phyloP scores from a whole-genome alignment of 2,113 vertebrate genomes.

The Carassius gibelio region DNA sequence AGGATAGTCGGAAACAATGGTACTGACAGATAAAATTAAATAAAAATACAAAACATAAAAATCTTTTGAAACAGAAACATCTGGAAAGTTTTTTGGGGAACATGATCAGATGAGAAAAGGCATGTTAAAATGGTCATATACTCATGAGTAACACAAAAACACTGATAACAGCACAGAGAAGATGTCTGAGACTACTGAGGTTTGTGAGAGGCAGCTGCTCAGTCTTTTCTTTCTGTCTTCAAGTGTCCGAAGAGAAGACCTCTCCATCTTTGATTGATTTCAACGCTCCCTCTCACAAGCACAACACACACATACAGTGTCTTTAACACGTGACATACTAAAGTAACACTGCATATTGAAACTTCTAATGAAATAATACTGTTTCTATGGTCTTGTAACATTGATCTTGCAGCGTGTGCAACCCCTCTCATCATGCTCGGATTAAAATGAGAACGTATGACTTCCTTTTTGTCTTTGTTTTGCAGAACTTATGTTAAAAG shows the following conservation, averaged over 20 bases:
- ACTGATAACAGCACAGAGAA: constrained; percentile 44
- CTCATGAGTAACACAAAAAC: constrained; percentile 34
- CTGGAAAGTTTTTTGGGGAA: constrained; percentile 14
- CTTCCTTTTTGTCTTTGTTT: constrained; percentile 30
- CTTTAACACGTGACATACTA: constrained; percentile 3
- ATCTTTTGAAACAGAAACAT: constrained; percentile 17
- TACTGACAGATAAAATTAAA: constrained; percentile 27
- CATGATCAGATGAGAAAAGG: constrained; percentile 12
- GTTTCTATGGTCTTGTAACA: constrained; percentile 41
- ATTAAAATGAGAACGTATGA: background rate
- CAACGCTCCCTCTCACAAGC: background rate
- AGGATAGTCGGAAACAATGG: constrained; percentile 23
- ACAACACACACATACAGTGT: constrained; percentile 2
- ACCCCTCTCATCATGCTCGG: background rate
- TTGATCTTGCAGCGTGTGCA: constrained; percentile 22
- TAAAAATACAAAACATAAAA: constrained; percentile 43
- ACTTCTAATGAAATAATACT: constrained; percentile 53
- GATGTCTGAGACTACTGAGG: constrained; percentile 15
- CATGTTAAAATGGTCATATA: constrained; percentile 16
- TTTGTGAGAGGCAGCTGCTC: constrained; percentile 23
- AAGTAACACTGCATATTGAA: constrained; percentile 20
- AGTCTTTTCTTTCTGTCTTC: constrained; percentile 15
- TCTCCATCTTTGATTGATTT: background rate
- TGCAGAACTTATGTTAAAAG: constrained; percentile 39
- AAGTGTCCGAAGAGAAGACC: constrained; percentile 22